phyloP scores from a whole-genome alignment of 2,797 vertebrate genomes.

The Oreonectes daqikongensis region DNA sequence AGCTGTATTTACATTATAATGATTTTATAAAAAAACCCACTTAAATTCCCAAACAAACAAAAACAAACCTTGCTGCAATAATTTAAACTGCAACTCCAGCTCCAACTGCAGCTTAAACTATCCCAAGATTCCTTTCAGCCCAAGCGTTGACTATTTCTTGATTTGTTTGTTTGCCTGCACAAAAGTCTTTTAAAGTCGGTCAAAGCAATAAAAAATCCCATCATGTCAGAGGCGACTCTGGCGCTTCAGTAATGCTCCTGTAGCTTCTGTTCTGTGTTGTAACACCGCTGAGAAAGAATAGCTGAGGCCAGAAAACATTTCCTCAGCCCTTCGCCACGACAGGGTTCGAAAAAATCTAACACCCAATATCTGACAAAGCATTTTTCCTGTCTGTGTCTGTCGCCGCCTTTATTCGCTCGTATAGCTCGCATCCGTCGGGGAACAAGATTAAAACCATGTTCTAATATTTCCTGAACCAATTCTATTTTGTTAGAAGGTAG shows the following conservation, averaged over 20 bases:
- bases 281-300: constrained; percentile 58
- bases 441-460: constrained; percentile 13
- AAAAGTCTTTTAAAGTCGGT: constrained; percentile 32
- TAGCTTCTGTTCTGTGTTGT: constrained; percentile 63
- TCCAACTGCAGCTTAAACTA: constrained; percentile 1
- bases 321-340: constrained; percentile 56
- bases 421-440: constrained; percentile 31
- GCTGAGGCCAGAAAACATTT: constrained; percentile 65
- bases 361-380: constrained; percentile 34
- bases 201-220: constrained; percentile 25
- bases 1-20: too few species aligned
- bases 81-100: too few species aligned
- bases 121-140: neutral
- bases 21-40: too few species aligned
- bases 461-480: constrained; percentile 2
- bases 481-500: neutral
- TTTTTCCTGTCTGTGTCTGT: constrained; percentile 29
- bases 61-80: too few species aligned
- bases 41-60: too few species aligned
- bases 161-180: neutral
- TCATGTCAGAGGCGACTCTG: neutral
- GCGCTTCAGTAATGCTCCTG: constrained; percentile 62
- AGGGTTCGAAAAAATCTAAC: constrained; percentile 23
- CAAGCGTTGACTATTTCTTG: neutral
- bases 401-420: constrained; percentile 25